These are phyloP conservation scores for Poeciliopsis occidentalis DNA, from an alignment of 2,113 vertebrate genomes.

Conservation along the genomic window DNA sequence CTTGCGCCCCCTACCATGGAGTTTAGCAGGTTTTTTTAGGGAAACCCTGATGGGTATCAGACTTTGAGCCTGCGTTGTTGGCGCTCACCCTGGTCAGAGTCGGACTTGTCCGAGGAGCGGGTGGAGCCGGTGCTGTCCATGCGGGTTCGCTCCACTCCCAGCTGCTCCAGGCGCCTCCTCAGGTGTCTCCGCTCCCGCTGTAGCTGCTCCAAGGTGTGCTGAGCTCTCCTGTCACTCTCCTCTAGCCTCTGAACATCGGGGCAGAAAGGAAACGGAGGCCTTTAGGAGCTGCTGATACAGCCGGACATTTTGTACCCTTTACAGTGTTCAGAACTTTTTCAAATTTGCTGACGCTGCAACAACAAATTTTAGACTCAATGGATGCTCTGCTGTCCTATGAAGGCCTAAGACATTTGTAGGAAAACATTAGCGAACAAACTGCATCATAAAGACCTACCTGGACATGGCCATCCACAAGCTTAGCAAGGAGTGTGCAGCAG, in stretches of 20 bases:
- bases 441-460: too few relatives aligned
- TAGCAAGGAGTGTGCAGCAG: background rate
- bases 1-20: too few relatives aligned
- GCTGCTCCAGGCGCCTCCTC: constrained; percentile 90
- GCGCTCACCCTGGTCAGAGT: constrained; percentile 89
- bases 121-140: constrained; percentile 91
- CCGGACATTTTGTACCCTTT: background rate
- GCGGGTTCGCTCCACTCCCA: constrained; percentile 88
- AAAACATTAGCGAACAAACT: background rate
- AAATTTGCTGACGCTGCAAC: background rate
- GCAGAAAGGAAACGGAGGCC: background rate
- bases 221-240: constrained; percentile 87
- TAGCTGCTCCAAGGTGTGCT: constrained; percentile 92
- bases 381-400: too few relatives aligned
- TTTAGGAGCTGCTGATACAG: background rate
- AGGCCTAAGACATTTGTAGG: background rate
- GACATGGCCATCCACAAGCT: too few relatives aligned
- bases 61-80: background rate
- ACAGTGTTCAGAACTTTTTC: background rate
- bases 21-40: too few relatives aligned
- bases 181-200: constrained; percentile 92
- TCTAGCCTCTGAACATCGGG: constrained; percentile 85
- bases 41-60: too few relatives aligned
- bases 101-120: constrained; percentile 86
- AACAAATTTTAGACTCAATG: background rate